phyloP scores from a whole-genome alignment of 1,140 invertebrate species.

The Drosophila takahashii region DNA sequence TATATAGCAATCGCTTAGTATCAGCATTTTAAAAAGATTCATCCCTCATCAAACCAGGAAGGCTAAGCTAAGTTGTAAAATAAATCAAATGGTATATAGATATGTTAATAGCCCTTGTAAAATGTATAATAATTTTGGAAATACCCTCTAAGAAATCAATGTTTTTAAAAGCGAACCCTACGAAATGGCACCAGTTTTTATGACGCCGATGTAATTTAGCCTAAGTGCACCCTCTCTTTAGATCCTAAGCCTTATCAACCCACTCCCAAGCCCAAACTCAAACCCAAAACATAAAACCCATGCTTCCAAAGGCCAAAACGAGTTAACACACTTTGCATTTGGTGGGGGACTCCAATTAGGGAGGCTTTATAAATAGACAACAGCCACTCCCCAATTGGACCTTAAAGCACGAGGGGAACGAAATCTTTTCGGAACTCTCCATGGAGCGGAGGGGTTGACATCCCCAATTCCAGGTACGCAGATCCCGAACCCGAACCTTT shows the following conservation, averaged over 20 bases:
- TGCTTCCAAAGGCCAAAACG: not conserved
- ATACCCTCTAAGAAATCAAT: not conserved
- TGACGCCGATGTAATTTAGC: not conserved
- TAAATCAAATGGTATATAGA: not conserved
- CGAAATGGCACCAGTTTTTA: not conserved
- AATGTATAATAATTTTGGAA: not conserved
- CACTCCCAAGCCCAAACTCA: not conserved
- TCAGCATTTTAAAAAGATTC: not conserved
- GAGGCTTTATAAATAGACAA: conserved; percentile 6
- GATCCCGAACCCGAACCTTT: not conserved
- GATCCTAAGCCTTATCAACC: not conserved
- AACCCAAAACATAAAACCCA: too few relatives aligned
- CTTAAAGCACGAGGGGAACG: not conserved
- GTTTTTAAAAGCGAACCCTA: not conserved
- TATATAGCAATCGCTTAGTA: not conserved
- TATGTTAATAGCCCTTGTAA: too few relatives aligned
- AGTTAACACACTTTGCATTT: conserved; percentile 2
- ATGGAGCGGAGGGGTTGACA: not conserved
- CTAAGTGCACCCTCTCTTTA: not conserved
- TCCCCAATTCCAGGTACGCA: not conserved
- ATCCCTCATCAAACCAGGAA: not conserved
- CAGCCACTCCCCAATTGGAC: conserved; percentile 2
- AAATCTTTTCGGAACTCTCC: not conserved
- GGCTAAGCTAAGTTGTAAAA: not conserved
- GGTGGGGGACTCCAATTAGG: conserved; percentile 4